Evolutionary conservation across 2,888 invertebrate genomes (phyloP).

Genomic region (Laspeyria flexula): DNA sequence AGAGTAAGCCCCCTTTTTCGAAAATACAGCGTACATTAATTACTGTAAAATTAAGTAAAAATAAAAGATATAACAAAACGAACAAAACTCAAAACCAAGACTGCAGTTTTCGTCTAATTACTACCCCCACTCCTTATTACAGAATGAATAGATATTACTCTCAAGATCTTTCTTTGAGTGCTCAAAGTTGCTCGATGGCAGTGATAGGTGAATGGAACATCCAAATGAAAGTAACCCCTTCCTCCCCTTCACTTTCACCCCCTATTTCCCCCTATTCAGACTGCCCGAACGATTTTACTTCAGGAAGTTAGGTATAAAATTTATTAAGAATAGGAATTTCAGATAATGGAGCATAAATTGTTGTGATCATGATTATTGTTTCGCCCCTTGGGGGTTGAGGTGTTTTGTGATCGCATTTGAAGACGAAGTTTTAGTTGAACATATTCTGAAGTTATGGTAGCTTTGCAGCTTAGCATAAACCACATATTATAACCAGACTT

Average conservation of each 20-base stretch:
- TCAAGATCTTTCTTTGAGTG: constrained; percentile 13
- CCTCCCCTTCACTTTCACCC: neutral
- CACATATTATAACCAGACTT: too few relatives aligned
- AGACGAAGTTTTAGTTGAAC: neutral
- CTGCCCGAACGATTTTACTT: constrained; percentile 7
- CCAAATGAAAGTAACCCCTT: constrained; percentile 15
- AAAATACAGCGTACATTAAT: too few relatives aligned
- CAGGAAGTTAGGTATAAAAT: constrained; percentile 10
- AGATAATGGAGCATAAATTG: constrained; percentile 13
- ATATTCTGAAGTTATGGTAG: neutral
- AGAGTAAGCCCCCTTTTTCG: too few relatives aligned
- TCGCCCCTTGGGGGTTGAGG: neutral
- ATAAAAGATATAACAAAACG: neutral
- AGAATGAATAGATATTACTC: constrained; percentile 8
- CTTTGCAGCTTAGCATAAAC: too few relatives aligned
- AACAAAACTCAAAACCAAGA: neutral
- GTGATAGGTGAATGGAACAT: constrained; percentile 19
- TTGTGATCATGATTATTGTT: constrained; percentile 8
- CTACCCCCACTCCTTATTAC: neutral
- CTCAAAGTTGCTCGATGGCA: constrained; percentile 12
- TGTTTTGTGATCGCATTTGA: neutral
- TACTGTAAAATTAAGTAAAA: too few relatives aligned
- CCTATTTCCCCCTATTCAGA: neutral
- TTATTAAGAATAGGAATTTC: constrained; percentile 16
- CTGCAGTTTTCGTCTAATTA: constrained; percentile 8